Evolutionary conservation across 2,888 invertebrate genomes (phyloP).

Genomic region (Cremastinae sp.): DNA sequence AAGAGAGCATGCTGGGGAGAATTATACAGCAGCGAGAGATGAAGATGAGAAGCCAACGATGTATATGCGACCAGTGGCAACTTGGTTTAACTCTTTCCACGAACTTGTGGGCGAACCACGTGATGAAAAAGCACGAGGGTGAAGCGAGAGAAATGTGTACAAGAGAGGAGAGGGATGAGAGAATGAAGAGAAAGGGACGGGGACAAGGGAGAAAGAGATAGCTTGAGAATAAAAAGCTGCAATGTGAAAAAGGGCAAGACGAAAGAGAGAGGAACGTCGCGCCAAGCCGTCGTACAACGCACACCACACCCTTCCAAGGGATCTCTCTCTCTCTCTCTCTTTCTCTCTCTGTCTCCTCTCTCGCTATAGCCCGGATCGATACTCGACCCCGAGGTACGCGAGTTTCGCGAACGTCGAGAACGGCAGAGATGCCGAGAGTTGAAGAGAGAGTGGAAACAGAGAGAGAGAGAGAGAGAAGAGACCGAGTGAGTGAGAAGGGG

Average conservation of each 20-base stretch:
- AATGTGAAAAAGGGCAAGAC: conserved; percentile 3
- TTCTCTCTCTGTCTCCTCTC: conserved; percentile 58
- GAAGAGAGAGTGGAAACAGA: conserved; percentile 6
- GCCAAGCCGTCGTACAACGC: conserved; percentile 67
- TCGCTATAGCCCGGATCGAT: conserved; percentile 64
- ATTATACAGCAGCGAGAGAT: conserved; percentile 36
- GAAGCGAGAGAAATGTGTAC: conserved; percentile 31
- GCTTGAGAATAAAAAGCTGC: conserved; percentile 37
- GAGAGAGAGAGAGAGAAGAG: conserved; percentile 35
- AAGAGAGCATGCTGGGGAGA: conserved; percentile 42
- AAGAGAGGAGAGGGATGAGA: conserved; percentile 44
- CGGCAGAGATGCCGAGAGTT: conserved; percentile 14
- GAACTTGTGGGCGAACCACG: conserved; percentile 68
- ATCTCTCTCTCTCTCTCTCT: conserved; percentile 31
- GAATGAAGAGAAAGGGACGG: conserved; percentile 30
- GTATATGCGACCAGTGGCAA: conserved; percentile 50
- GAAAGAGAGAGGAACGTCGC: conserved; percentile 59
- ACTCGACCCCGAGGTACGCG: conserved; percentile 64
- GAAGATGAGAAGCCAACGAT: no score
- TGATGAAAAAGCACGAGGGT: conserved; percentile 64
- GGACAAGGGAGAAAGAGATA: conserved; percentile 37
- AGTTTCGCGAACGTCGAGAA: conserved; percentile 45
- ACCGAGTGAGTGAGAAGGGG: conserved; percentile 61
- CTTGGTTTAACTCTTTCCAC: conserved; percentile 11
- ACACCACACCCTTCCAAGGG: conserved; percentile 54